These are phyloP conservation scores for Danionella dracula DNA, from an alignment of 2,797 vertebrate species.

Conservation along the genomic window DNA sequence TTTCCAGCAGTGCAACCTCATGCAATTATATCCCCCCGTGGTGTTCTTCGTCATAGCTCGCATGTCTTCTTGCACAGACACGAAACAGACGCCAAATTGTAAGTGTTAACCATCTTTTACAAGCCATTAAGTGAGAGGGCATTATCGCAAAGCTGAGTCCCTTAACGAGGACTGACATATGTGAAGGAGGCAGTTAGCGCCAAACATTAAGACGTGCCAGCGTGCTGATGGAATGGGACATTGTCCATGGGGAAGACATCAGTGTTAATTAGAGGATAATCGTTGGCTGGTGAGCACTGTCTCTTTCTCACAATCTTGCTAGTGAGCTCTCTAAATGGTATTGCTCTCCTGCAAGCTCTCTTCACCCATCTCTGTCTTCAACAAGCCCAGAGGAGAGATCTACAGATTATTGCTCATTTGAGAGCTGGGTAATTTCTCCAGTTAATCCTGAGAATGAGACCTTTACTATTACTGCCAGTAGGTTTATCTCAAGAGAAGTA, in stretches of 20 bases:
- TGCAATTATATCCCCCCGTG: slow-evolving; percentile 61
- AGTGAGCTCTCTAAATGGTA: slow-evolving; percentile 57
- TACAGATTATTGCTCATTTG: slow-evolving; percentile 60
- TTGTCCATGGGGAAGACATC: slow-evolving; percentile 90
- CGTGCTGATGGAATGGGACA: slow-evolving; percentile 81
- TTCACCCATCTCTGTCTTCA: slow-evolving; percentile 31
- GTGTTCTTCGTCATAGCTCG: slow-evolving; percentile 60
- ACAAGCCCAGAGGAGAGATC: slow-evolving; percentile 54
- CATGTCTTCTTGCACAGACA: slow-evolving; percentile 56
- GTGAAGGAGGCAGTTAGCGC: slow-evolving; percentile 90
- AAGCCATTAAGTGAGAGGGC: slow-evolving; percentile 92
- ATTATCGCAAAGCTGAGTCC: slow-evolving; percentile 82
- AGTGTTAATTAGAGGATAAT: slow-evolving; percentile 94
- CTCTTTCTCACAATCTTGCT: slow-evolving; percentile 59
- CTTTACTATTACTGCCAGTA: slow-evolving; percentile 1
- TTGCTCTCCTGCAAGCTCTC: slow-evolving; percentile 29
- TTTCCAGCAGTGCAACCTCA: slow-evolving; percentile 46
- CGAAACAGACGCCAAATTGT: slow-evolving; percentile 80
- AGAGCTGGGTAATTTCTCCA: slow-evolving; percentile 56
- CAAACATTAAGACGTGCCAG: slow-evolving; percentile 83
- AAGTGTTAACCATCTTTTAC: slow-evolving; percentile 99
- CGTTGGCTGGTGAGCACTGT: slow-evolving; percentile 61
- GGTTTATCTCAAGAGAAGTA: background rate
- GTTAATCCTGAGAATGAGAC: slow-evolving; percentile 47
- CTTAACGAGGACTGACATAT: slow-evolving; percentile 99